Percentiles rank a stretch among this genome's conserved stretches.
phyloP scores from a whole-genome alignment of 2,888 invertebrate species.

The Dromius quadrimaculatus region DNA sequence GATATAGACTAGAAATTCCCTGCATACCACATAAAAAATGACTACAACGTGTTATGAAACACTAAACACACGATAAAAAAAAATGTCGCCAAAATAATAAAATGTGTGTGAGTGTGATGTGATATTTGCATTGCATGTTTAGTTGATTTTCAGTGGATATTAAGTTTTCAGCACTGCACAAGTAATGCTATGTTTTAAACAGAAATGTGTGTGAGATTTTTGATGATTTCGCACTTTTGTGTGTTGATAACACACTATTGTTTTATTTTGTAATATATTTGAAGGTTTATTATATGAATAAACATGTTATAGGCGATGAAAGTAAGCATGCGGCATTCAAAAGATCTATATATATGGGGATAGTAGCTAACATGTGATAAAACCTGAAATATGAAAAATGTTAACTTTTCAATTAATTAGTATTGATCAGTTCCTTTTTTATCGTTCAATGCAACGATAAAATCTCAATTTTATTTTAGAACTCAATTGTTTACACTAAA shows the following conservation, averaged over 20 bases:
- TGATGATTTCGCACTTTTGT: slow-evolving; percentile 16
- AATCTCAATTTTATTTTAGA: too few species aligned
- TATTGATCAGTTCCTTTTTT: too few species aligned
- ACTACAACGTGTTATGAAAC: slow-evolving; percentile 42
- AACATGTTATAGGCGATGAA: not conserved
- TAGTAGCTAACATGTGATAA: too few species aligned
- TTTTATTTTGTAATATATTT: slow-evolving; percentile 4
- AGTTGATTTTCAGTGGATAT: slow-evolving; percentile 66
- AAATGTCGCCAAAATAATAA: slow-evolving; percentile 12
- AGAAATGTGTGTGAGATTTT: slow-evolving; percentile 23
- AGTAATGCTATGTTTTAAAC: slow-evolving; percentile 56
- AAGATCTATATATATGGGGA: too few species aligned
- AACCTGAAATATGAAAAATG: too few species aligned
- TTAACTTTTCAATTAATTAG: too few species aligned
- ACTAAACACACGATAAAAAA: slow-evolving; percentile 36
- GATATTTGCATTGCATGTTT: slow-evolving; percentile 59
- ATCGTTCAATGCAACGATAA: too few species aligned
- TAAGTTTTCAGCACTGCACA: slow-evolving; percentile 66
- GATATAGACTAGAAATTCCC: slow-evolving; percentile 18
- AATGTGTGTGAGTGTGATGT: slow-evolving; percentile 60
- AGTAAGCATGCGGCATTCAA: not conserved
- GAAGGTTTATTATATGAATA: slow-evolving; percentile 6
- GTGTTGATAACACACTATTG: slow-evolving; percentile 1
- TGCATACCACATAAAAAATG: slow-evolving; percentile 48
- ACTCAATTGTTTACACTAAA: too few species aligned